Evolutionary conservation across 2,888 invertebrate species (phyloP).

Genomic region (Corythucha ciliata): DNA sequence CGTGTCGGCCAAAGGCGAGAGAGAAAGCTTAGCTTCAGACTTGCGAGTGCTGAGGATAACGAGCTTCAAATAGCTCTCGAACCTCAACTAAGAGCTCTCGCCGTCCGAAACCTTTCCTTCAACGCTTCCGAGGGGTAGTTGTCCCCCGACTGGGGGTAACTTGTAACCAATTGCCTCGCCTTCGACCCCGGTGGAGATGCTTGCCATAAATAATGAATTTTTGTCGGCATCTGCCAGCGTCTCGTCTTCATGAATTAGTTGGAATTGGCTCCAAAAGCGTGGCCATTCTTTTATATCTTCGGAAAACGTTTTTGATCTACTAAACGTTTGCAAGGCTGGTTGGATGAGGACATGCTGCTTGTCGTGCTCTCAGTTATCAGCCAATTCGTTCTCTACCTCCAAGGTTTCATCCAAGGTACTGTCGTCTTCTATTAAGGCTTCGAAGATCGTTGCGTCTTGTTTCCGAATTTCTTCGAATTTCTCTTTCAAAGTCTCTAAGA

Average conservation of each 20-base stretch:
- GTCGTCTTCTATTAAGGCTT: too few species aligned
- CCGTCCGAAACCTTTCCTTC: neutral
- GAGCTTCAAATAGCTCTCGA: neutral
- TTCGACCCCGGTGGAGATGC: neutral
- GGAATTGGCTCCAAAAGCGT: constrained; percentile 4
- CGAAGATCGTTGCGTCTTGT: too few species aligned
- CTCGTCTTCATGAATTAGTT: constrained; percentile 1
- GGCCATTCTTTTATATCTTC: neutral
- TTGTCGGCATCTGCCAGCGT: neutral
- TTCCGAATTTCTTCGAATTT: too few species aligned
- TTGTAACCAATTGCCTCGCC: neutral
- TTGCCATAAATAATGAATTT: neutral
- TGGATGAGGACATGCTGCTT: too few species aligned
- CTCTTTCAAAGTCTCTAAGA: too few species aligned
- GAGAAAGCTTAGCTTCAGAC: neutral
- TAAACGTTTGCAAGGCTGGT: too few species aligned
- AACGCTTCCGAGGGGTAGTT: neutral
- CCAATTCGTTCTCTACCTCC: too few species aligned
- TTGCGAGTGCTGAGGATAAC: neutral
- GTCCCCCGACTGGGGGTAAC: neutral
- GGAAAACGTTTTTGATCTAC: neutral
- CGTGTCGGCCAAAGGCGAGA: neutral
- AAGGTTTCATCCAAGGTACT: too few species aligned
- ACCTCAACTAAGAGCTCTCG: neutral
- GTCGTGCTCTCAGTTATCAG: too few species aligned